A percentile compares a stretch with the other conserved stretches of the same genome.
These are phyloP conservation scores for Oreohelix idahoensis DNA, from an alignment of 1,140 invertebrate species.

Conservation along the genomic window DNA sequence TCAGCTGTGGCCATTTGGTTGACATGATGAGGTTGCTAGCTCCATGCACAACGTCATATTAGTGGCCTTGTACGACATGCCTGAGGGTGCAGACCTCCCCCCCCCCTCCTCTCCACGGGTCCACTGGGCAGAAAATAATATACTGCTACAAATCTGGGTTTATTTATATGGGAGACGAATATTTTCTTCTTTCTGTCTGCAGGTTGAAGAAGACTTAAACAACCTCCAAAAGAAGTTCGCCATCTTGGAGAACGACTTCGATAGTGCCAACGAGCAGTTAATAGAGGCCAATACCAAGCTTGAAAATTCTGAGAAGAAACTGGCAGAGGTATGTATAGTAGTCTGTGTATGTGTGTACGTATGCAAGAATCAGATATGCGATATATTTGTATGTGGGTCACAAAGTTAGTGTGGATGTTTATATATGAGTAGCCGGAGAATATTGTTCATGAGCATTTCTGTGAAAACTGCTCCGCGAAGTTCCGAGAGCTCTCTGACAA, in stretches of 20 bases:
- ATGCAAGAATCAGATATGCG: no score
- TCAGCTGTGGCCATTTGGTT: no score
- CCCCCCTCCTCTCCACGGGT: no score
- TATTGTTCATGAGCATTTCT: no score
- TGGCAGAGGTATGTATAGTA: constrained; percentile 58
- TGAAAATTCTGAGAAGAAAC: constrained; percentile 78
- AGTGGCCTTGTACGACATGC: background rate
- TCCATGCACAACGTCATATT: background rate
- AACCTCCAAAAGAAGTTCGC: constrained; percentile 99
- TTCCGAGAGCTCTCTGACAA: no score
- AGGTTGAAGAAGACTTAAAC: constrained; percentile 97
- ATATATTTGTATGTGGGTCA: no score
- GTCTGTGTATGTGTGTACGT: no score
- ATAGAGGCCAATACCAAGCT: constrained; percentile 95
- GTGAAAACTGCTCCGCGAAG: no score
- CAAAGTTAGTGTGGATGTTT: no score
- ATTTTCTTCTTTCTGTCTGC: constrained; percentile 18
- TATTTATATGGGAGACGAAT: background rate
- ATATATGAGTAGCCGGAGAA: no score
- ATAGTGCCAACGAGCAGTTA: constrained; percentile 95
- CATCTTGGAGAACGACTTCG: constrained; percentile 98
- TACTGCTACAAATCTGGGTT: background rate
- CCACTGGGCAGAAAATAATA: background rate
- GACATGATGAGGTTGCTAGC: no score
- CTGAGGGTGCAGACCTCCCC: background rate